Base-by-base conservation (phyloP, 2,797 vertebrate genomes). In the Siniperca undulata region DNA sequence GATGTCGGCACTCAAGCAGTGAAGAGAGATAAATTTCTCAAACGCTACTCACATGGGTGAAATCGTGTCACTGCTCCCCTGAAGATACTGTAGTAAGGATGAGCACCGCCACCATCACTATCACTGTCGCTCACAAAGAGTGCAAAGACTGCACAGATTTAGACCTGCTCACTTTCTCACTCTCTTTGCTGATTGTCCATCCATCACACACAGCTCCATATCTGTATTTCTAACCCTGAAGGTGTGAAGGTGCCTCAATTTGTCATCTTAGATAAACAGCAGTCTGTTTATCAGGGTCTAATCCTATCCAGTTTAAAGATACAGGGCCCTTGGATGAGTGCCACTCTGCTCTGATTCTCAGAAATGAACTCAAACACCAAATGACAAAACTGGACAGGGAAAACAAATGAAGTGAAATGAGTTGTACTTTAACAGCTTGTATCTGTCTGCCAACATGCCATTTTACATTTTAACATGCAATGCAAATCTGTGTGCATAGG, bases 191-290 rank as follows among this genome's bases (percentile, higher is more conserved):
- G 84, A 89, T 81, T 65, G 68, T 73, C 77, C 85, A 92, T 93
- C 88, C 75, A 80, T 94, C 93, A 89, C 73, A 30, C 73, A 83
- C 81, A 85, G 77, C 85, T 91, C 85, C 42, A 16, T 90, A 93
- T 93, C 93, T 91, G 84, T 81, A 74, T 81, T 88, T 84, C 75
- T 90, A 92, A 90, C 86, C 88, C 86, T 20, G 56, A 76, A 91
- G 90, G 92, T 89, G 88, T 88, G 88, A 91, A 85, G 84, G 83
- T 48, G 70, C 62, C 87, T 88, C 85, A 86, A 88, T 92, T 91
- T 92, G 84, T 92, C 92, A 89, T 91, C 86, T 86, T 88, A 87
- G 85, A 78, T 93, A 93, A 93, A 91, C 92, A 88, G 58, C 70
- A 74, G 85, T 87, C 75, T 92, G 88, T 94, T 92, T 93, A 92